Base-by-base conservation (phyloP, 1,140 invertebrate species). In the Drosophila bipectinata region DNA sequence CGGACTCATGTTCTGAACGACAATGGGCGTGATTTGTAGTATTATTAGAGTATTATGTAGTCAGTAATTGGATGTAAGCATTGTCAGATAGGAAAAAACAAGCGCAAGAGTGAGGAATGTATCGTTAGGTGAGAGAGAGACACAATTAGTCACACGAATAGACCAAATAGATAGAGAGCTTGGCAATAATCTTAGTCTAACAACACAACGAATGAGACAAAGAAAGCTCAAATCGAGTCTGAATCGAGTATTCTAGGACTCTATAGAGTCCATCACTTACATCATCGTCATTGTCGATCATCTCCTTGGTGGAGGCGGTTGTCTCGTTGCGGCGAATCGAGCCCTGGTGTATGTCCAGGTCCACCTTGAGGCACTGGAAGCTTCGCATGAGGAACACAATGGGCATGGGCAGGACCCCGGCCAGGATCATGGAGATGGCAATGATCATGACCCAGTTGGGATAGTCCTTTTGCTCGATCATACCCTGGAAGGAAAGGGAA, bases 271-370 rank as follows among this genome's bases (percentile, higher is more conserved):
- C 15, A 9, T 44, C 26, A 96, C 96, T 96, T 92, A 97, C 96
- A 92, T 97, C 97, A 79, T 97, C 96, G 90, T 97, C 96, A 28
- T 94, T 95, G 75, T 94, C 93, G 93, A 98, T 97, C 97, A 97
- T 97, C 92, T 97, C 96, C 91, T 97, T 97, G n/a, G 97, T 97
- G 1, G 96, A 97, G 10, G 97, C 96, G 0, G 97, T 97, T 9
- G 97, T 97, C 81, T 97, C 96, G 74, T 97, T 97, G 63, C 97
- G 94, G 72, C 96, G 93, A 90, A 98, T 97, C 62, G 96, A 96
- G 21, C 96, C 96, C 92, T 97, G 96, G 91, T 97, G 96, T 83
- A 97, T 97, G 90, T 97, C 95, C 73, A 96, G 93, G 81, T 97
- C 96, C 61, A 97, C 93, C 73, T 96, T 95, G 39, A 97, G 93